Evolutionary conservation across 2,113 vertebrate genomes (phyloP).

Genomic region (Mixornis gularis): DNA sequence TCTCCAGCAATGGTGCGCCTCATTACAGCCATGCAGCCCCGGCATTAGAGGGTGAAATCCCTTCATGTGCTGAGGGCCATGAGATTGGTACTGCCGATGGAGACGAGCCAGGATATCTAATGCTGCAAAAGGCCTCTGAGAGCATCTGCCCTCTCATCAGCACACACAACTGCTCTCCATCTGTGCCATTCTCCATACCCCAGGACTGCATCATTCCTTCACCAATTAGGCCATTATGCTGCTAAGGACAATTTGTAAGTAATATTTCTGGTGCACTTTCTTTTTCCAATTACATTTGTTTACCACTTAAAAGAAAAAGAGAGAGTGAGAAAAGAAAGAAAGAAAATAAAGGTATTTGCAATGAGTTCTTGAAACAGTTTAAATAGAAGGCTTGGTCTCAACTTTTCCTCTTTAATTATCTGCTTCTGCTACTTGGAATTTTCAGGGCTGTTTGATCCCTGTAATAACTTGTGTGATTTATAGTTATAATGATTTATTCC

Average conservation of each 20-base stretch:
- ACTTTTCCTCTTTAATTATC: conserved; percentile 42
- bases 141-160: background rate
- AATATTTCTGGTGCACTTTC: background rate
- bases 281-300: background rate
- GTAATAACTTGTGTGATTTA: conserved; percentile 52
- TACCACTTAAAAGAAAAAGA: background rate
- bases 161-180: background rate
- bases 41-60: background rate
- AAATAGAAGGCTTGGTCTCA: background rate
- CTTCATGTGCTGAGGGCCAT: background rate
- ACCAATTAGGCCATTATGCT: background rate
- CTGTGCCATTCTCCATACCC: background rate
- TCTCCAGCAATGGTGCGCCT: background rate
- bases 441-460: conserved; percentile 12
- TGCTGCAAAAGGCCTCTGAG: background rate
- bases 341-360: background rate
- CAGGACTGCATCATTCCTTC: background rate
- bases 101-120: background rate
- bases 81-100: background rate
- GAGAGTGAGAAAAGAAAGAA: background rate
- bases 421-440: conserved; percentile 9
- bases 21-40: background rate
- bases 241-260: conserved; percentile 11
- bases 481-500: conserved; percentile 23
- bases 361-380: conserved; percentile 1